These are phyloP conservation scores for Phengaris arion DNA, from an alignment of 2,888 invertebrate species.

Conservation along the genomic window DNA sequence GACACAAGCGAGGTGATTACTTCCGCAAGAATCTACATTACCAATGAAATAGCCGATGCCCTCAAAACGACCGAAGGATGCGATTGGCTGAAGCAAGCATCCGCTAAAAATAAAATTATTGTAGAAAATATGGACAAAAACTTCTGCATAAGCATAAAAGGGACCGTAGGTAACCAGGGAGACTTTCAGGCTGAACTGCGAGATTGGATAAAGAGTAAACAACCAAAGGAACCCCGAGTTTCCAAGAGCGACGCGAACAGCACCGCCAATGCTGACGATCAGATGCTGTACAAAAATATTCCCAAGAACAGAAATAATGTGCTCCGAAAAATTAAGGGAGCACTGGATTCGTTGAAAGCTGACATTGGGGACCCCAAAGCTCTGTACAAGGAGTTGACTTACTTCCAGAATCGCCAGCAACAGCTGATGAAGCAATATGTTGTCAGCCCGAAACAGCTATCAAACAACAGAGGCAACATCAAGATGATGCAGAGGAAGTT, in stretches of 20 bases:
- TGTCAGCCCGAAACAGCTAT: constrained; percentile 54
- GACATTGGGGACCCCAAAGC: constrained; percentile 74
- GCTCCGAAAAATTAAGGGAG: constrained; percentile 54
- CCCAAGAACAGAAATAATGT: constrained; percentile 60
- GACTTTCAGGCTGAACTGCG: constrained; percentile 72
- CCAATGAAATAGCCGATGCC: constrained; percentile 67
- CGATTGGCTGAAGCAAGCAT: constrained; percentile 61
- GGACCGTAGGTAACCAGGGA: constrained; percentile 71
- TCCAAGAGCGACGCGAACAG: constrained; percentile 42
- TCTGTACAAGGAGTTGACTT: constrained; percentile 65
- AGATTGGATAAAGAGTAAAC: constrained; percentile 53
- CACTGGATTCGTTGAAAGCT: constrained; percentile 60
- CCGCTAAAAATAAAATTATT: constrained; percentile 56
- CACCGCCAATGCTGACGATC: constrained; percentile 32
- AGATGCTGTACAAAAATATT: constrained; percentile 45
- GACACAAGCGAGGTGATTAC: constrained; percentile 65
- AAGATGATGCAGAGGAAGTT: constrained; percentile 69
- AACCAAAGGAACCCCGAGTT: constrained; percentile 30
- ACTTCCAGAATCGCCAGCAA: constrained; percentile 64
- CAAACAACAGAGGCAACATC: constrained; percentile 59
- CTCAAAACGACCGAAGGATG: constrained; percentile 70
- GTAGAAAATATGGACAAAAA: constrained; percentile 58
- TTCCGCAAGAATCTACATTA: constrained; percentile 73
- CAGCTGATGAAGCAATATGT: constrained; percentile 60
- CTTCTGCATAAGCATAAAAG: constrained; percentile 70